phyloP scores from a whole-genome alignment of 35 echinoderm and acorn worm genomes.

The Stichopus chloronotus region DNA sequence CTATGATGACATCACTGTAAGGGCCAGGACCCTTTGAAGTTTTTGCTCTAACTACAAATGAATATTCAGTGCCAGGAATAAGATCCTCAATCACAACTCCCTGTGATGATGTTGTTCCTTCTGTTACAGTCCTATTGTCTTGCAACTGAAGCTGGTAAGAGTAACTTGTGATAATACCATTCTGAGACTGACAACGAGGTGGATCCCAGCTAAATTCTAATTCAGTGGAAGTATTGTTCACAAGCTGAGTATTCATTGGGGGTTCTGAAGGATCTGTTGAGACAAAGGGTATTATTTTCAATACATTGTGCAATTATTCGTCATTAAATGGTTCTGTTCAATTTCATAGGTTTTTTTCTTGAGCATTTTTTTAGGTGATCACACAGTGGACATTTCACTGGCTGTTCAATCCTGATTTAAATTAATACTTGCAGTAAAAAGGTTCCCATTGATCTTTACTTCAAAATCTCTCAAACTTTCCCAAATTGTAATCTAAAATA shows the following conservation, averaged over 20 bases:
- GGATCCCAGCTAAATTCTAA: neutral
- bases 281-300: too few relatives aligned
- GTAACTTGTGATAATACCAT: slow-evolving; percentile 1
- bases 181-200: neutral
- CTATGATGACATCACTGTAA: neutral
- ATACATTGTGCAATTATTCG: too few relatives aligned
- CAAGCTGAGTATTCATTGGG: neutral
- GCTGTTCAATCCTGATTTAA: too few relatives aligned
- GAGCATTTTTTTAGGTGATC: too few relatives aligned
- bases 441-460: too few relatives aligned
- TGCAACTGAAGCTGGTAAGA: neutral
- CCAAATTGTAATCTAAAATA: too few relatives aligned
- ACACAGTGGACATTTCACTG: too few relatives aligned
- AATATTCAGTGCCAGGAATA: neutral
- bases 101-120: neutral
- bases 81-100: neutral
- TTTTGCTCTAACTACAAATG: neutral
- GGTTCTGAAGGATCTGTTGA: neutral
- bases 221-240: neutral
- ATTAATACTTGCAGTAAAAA: too few relatives aligned
- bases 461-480: too few relatives aligned
- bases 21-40: neutral
- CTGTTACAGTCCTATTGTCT: neutral
- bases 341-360: too few relatives aligned
- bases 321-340: too few relatives aligned